Conservation (phyloP, 2,797 vertebrate genomes). For the Avahi laniger region DNA sequence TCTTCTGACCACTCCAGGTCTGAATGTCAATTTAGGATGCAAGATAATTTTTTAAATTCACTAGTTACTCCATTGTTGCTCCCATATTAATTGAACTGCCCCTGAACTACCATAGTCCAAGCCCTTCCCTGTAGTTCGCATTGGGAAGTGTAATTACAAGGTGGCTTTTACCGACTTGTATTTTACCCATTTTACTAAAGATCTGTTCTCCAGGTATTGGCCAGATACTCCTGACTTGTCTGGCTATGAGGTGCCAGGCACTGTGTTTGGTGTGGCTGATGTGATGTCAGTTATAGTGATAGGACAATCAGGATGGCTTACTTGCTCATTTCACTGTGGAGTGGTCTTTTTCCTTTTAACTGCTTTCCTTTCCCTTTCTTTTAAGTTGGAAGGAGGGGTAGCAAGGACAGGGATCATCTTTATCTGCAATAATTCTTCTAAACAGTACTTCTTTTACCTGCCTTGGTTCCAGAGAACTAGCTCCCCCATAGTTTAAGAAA, state of each 20-base stretch:
- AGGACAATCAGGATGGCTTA: background rate
- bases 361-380: background rate
- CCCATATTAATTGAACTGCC: background rate
- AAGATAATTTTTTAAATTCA: background rate
- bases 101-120: background rate
- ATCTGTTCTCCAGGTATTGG: background rate
- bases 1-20: background rate
- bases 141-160: background rate
- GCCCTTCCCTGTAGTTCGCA: background rate
- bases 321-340: background rate
- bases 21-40: background rate
- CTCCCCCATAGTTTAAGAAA: background rate
- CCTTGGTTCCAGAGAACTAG: background rate
- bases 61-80: background rate
- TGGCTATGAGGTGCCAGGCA: background rate
- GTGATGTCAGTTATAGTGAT: rapidly evolving
- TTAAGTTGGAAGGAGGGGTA: background rate
- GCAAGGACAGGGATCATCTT: background rate
- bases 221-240: background rate
- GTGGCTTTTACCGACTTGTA: background rate
- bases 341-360: background rate
- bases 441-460: background rate
- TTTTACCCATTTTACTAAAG: background rate
- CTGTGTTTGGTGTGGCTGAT: background rate
- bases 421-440: background rate